These are phyloP conservation scores for Eupelmus urozonus DNA, from an alignment of 2,888 invertebrate genomes.

Conservation along the genomic window DNA sequence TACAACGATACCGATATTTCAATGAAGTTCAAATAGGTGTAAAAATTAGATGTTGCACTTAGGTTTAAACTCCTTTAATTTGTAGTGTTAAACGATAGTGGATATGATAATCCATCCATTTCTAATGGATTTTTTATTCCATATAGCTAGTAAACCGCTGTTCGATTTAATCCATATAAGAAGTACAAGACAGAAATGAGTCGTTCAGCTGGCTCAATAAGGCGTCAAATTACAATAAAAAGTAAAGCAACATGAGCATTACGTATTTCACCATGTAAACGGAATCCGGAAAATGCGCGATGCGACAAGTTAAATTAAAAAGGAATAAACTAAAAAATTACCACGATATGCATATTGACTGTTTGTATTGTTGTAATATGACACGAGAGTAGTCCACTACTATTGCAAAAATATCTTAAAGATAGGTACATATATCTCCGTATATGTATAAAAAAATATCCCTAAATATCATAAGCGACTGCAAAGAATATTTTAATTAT, in stretches of 20 bases:
- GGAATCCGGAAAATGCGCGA: slow-evolving; percentile 57
- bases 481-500: slow-evolving; percentile 69
- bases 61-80: slow-evolving; percentile 38
- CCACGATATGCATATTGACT: slow-evolving; percentile 64
- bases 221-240: slow-evolving; percentile 27
- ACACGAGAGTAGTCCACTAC: slow-evolving; percentile 64
- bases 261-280: slow-evolving; percentile 59
- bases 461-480: slow-evolving; percentile 61
- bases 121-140: slow-evolving; percentile 57
- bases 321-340: slow-evolving; percentile 27
- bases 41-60: slow-evolving; percentile 49
- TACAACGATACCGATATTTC: slow-evolving; percentile 3
- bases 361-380: slow-evolving; percentile 72
- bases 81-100: slow-evolving; percentile 35
- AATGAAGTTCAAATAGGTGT: slow-evolving; percentile 51
- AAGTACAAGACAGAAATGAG: slow-evolving; percentile 41
- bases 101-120: slow-evolving; percentile 57
- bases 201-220: slow-evolving; percentile 36
- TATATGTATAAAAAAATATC: slow-evolving; percentile 48
- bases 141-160: slow-evolving; percentile 58
- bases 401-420: slow-evolving; percentile 47
- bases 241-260: slow-evolving; percentile 37
- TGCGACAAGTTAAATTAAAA: slow-evolving; percentile 60
- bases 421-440: slow-evolving; percentile 59
- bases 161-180: slow-evolving; percentile 59